Evolutionary conservation across 2,797 vertebrate genomes (phyloP).

Genomic region (Enteromius argenteus): DNA sequence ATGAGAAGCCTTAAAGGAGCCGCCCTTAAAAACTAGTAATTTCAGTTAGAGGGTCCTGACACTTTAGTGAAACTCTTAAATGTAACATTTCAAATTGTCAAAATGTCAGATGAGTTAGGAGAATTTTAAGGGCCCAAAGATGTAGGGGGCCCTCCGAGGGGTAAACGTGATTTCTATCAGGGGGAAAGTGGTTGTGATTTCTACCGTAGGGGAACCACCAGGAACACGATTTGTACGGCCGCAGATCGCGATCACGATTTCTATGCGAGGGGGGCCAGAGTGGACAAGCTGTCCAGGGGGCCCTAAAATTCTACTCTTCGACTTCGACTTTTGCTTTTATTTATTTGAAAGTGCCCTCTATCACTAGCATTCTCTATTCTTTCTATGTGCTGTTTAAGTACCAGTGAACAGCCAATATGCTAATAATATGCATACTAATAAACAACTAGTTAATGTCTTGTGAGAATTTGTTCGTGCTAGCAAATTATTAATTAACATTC

Average conservation of each 20-base stretch:
- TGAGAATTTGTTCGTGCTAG: neutral
- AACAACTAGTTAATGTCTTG: neutral
- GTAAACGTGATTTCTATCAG: too few species aligned
- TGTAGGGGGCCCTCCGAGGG: too few species aligned
- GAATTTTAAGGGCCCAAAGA: too few species aligned
- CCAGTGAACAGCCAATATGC: neutral
- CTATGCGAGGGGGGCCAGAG: too few species aligned
- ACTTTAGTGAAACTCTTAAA: neutral
- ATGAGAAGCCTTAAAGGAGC: neutral
- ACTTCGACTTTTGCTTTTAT: neutral
- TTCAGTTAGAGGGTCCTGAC: neutral
- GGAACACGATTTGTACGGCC: too few species aligned
- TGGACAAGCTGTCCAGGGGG: too few species aligned
- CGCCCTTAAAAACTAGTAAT: neutral
- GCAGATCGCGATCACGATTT: too few species aligned
- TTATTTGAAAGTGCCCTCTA: neutral
- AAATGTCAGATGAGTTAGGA: too few species aligned
- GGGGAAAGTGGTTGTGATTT: too few species aligned
- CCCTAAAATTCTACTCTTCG: too few species aligned
- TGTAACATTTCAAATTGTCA: neutral
- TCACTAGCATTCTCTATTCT: neutral
- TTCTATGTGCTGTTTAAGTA: neutral
- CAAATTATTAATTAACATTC: neutral
- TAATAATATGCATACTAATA: neutral
- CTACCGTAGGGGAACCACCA: too few species aligned